Evolutionary conservation across 1,140 invertebrate species (phyloP).

Genomic region (Phymorhynchus buccinoides): DNA sequence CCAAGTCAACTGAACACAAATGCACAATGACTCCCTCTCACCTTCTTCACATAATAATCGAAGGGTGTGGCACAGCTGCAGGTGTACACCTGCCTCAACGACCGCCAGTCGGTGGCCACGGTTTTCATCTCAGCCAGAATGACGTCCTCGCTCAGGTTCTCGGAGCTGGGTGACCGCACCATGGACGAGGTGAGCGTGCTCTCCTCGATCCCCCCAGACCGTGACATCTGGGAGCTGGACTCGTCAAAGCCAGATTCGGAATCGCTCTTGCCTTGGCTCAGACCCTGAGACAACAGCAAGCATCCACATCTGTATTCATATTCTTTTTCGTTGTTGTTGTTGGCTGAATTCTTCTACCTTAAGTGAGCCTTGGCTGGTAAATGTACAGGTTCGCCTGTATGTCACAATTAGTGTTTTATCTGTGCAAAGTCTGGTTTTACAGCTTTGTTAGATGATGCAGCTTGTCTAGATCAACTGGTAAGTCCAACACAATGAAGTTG

Average conservation of each 20-base stretch:
- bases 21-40: no score
- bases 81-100: constrained; percentile 86
- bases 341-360: no score
- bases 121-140: constrained; percentile 78
- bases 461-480: no score
- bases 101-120: constrained; percentile 93
- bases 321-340: no score
- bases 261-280: constrained; percentile 66
- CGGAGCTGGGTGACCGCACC: constrained; percentile 58
- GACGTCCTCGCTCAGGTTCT: constrained; percentile 66
- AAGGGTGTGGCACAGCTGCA: constrained; percentile 93
- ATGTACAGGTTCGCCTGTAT: no score
- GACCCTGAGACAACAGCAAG: background rate
- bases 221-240: constrained; percentile 62
- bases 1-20: no score
- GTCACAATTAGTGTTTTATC: no score
- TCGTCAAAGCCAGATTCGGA: constrained; percentile 72
- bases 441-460: no score
- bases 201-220: constrained; percentile 63
- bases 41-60: constrained; percentile 93
- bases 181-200: constrained; percentile 61
- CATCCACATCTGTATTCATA: no score
- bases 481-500: no score
- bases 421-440: no score
- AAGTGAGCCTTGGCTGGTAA: no score